A percentile compares a stretch with the other conserved stretches of the same genome.
phyloP scores from a whole-genome alignment of 2,888 invertebrate genomes.

The Drosophila picticornis region DNA sequence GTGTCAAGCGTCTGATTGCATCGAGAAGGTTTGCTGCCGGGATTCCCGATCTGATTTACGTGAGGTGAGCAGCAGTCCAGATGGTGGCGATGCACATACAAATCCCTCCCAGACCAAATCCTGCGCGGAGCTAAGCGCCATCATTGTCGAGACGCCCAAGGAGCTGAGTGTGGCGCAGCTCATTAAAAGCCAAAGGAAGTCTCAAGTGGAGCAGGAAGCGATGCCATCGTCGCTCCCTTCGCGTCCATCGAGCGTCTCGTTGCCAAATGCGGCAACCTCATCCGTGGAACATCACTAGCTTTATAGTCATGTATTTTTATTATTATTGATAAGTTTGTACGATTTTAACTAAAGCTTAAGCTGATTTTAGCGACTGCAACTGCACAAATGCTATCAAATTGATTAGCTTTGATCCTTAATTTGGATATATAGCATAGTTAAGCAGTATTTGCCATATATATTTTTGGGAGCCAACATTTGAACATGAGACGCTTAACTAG shows the following conservation, averaged over 20 bases:
- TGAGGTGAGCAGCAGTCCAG: constrained; percentile 67
- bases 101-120: constrained; percentile 47
- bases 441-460: constrained; percentile 60
- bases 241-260: constrained; percentile 44
- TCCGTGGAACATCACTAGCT: constrained; percentile 18
- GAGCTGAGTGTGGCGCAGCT: constrained; percentile 58
- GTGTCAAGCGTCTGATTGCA: constrained; percentile 79
- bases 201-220: background rate
- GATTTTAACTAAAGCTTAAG: constrained; percentile 70
- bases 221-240: constrained; percentile 1
- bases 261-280: constrained; percentile 18
- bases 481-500: constrained; percentile 59
- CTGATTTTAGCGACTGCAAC: constrained; percentile 26
- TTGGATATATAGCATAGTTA: constrained; percentile 9
- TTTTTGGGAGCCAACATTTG: constrained; percentile 40
- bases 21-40: constrained; percentile 83
- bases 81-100: constrained; percentile 26
- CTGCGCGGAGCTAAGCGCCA: constrained; percentile 55
- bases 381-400: constrained; percentile 32
- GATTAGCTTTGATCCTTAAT: background rate
- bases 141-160: constrained; percentile 60
- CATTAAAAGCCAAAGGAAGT: constrained; percentile 20
- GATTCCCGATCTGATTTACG: constrained; percentile 80
- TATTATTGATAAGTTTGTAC: constrained; percentile 42
- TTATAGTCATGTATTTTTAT: constrained; percentile 34